Base-by-base conservation (phyloP, 1,140 invertebrate species). In the Sitodiplosis mosellana region DNA sequence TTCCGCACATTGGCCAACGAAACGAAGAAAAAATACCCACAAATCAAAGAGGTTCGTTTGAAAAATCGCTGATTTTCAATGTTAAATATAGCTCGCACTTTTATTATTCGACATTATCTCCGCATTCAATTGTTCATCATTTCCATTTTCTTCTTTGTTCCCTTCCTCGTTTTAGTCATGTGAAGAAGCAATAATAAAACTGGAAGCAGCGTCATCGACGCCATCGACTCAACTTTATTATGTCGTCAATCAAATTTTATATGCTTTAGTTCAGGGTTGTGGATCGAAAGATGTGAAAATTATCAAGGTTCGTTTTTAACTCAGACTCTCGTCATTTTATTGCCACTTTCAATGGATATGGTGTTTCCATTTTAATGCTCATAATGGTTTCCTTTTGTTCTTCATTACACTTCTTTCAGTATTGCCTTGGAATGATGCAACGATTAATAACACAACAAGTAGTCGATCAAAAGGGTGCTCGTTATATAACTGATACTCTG, bases 251-350 rank as follows among this genome's bases (percentile, higher is more conserved):
- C 83, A 97, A 69, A 87, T 98, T 55, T 69, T 99, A 18, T 93
- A 94, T 69, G 93, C 94, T n/a, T 72, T 98, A 55, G 86, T 97
- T 45, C 83, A 97, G 70, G 94, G 91, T 59, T 98, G 93, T 75
- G 92, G 97, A 61, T 94, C 91, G 18, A 96, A 94, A 72, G 91
- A 94, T 70, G 74, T 89, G 19, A 96, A 95, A 75, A 84, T 98
- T 54, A 89, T 95, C 36, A 87, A 86, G 74, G 84, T 87, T 27
- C 66, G 18, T 21, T 38, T 38, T 38, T 38, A 38, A n/a, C n/a
- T n/a, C n/a, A n/a, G n/a, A n/a, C n/a, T n/a, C n/a, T n/a, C n/a
- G n/a, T n/a, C n/a, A n/a, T n/a, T n/a, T n/a, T n/a, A n/a, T n/a
- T n/a, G n/a, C n/a, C n/a, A n/a, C n/a, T n/a, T n/a, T n/a, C n/a